Base-by-base conservation (phyloP, 2,888 invertebrate genomes). In the Phortica magna region DNA sequence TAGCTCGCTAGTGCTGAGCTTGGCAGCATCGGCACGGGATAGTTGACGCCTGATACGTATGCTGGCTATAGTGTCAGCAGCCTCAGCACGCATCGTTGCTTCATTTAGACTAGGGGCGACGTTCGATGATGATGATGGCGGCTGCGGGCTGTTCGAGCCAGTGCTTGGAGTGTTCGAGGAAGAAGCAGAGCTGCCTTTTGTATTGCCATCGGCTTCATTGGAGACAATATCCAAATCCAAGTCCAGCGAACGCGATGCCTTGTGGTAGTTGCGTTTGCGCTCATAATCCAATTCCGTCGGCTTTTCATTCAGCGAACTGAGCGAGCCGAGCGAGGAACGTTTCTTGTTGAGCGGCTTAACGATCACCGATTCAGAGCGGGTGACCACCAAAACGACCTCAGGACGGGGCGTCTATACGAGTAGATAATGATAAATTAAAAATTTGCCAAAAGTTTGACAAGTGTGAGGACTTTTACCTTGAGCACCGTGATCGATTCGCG, bases 401-500 rank as follows among this genome's bases (percentile, higher is more conserved):
- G 95, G 94, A 77, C 96, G 94, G 78, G 97, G 96, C 78, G 95
- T 94, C 96, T 96, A 90, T 0, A 85, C 80, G 67, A 39, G n/a
- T 3, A 12, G 14, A 17, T 12, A n/a, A n/a, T 31, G 6, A 59
- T 9, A 53, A 31, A 31, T 0, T 31, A 0, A 17, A 22, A 42
- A 2, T 7, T 7, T 2, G 0, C 61, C 1, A 0, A 4, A n/a
- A 41, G 19, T 31, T 14, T 2, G 39, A 41, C 39, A 55, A 0
- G 5, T 31, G n/a, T 31, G 48, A n/a, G 19, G 42, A 57, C n/a
- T 42, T 92, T 42, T 92, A 96, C 96, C 94, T 98, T 98, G 68
- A 98, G 94, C 84, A 97, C 95, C 83, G 96, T 94, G 83, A 97
- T 94, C 83, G 98, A 97, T 91, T 98, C 96, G 59, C 95, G 94